These are phyloP conservation scores for Brachionichthys hirsutus DNA, from an alignment of 2,113 vertebrate genomes.

Conservation along the genomic window DNA sequence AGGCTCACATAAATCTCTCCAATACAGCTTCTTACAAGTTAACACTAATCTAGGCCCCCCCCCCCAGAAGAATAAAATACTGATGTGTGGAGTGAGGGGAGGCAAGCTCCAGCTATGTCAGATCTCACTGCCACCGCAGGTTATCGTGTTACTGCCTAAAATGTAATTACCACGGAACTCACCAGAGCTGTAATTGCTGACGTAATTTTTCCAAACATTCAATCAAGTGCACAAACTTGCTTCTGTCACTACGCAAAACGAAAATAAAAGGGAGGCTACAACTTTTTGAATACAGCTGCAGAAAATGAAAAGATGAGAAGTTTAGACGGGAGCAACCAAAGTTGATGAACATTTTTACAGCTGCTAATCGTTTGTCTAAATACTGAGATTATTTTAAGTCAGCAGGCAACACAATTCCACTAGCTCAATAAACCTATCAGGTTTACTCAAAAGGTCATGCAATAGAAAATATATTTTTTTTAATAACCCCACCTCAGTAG, in stretches of 20 bases:
- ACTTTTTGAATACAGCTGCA: neutral
- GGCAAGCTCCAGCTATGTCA: constrained; percentile 25
- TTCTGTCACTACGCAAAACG: constrained; percentile 4
- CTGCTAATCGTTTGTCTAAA: neutral
- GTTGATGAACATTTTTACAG: neutral
- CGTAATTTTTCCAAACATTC: constrained; percentile 3
- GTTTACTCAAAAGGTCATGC: neutral
- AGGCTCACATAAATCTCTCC: constrained; percentile 12
- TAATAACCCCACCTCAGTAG: neutral
- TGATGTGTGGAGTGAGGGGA: constrained; percentile 21
- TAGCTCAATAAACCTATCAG: neutral
- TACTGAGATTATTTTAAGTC: constrained; percentile 1
- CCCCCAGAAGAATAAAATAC: constrained; percentile 18
- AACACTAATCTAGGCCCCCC: constrained; percentile 26
- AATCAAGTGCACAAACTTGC: neutral
- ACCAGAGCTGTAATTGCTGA: constrained; percentile 20
- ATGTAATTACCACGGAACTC: constrained; percentile 36
- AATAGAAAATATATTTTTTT: neutral
- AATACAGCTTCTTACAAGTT: constrained; percentile 8
- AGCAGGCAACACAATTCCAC: neutral
- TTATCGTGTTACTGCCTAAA: constrained; percentile 35
- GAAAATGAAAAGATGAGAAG: neutral
- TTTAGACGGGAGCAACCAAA: neutral
- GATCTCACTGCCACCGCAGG: constrained; percentile 28
- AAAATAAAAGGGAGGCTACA: neutral